These are phyloP conservation scores for Opisthocomus hoazin DNA, from an alignment of 2,113 vertebrate species.

Conservation along the genomic window DNA sequence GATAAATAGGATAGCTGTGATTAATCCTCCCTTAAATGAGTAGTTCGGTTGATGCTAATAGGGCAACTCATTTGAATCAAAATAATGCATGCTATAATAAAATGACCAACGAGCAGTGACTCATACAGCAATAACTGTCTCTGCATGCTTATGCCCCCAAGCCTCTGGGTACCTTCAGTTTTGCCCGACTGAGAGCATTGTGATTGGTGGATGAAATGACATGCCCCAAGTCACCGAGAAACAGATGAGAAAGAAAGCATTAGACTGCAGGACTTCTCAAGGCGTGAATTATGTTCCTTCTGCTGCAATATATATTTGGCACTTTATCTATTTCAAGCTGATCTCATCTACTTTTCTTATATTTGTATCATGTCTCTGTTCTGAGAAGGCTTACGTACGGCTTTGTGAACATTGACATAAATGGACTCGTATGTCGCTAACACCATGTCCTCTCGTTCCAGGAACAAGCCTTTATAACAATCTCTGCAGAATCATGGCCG, in stretches of 20 bases:
- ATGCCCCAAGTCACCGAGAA: not conserved
- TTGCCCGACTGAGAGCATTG: not conserved
- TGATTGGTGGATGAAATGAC: not conserved
- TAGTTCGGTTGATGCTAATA: not conserved
- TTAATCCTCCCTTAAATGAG: conserved; percentile 21
- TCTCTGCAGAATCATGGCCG: conserved; percentile 84
- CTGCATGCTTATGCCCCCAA: not conserved
- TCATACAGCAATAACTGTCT: not conserved
- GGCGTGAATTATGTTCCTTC: not conserved
- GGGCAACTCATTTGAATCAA: not conserved
- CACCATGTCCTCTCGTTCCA: conserved; percentile 42
- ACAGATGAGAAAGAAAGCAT: not conserved
- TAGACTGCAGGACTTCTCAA: not conserved
- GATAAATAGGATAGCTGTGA: conserved; percentile 5
- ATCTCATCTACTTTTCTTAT: not conserved
- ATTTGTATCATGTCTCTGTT: not conserved
- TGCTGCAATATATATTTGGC: not conserved
- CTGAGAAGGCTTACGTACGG: not conserved
- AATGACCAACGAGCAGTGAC: not conserved
- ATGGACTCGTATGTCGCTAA: not conserved
- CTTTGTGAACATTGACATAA: not conserved
- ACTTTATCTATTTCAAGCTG: not conserved
- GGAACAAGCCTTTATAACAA: conserved; percentile 86
- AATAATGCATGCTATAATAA: not conserved
- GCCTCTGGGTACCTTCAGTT: not conserved